Evolutionary conservation across 2,797 vertebrate species (phyloP), one percentile per base, ranked within the genome.

Genomic region (Monodelphis domestica): DNA sequence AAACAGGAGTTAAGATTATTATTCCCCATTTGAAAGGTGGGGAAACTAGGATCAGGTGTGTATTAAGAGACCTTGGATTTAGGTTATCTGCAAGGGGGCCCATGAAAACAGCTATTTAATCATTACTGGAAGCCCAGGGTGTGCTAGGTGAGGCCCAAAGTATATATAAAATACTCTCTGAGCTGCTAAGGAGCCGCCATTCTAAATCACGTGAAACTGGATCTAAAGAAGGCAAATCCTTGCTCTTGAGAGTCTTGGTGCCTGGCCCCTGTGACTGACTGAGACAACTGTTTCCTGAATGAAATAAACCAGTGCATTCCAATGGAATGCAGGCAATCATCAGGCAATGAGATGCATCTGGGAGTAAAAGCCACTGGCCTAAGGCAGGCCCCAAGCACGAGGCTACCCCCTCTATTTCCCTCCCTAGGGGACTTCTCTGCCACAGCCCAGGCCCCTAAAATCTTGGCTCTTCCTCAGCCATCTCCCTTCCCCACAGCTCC

Each of bases 241-340:
- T 84, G 70, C 38, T 84, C 70, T 38, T 84, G 21, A 45, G 70
- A 84, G 9, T 84, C 70, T 84, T 50, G 70, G 70, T 84, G 70
- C 70, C 70, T 84, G 70, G 70, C 70, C 70, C 38, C 70, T 50
- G 70, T 84, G 70, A 84, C 24, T 9, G 70, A 84, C 70, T 84
- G 70, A 84, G 70, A 84, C 70, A 84, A 84, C 70, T 84, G 70
- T 84, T 84, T 50, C 70, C 70, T 84, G 70, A 84, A 84, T 84
- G 70, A 84, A 84, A 84, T 84, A 84, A 84, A 84, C 70, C 70
- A 84, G 70, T 84, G 70, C 70, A 50, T 84, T 50, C 38, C 70
- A 50, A 50, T 84, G 70, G 70, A 84, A 84, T 84, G 70, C 70
- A 84, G 70, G 70, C 70, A 84, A 84, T 84, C 70, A 50, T 84